Percentiles rank a stretch among this genome's conserved stretches.
These are phyloP conservation scores for Drosophila virilis DNA, from an alignment of 1,140 invertebrate genomes.

Conservation along the genomic window DNA sequence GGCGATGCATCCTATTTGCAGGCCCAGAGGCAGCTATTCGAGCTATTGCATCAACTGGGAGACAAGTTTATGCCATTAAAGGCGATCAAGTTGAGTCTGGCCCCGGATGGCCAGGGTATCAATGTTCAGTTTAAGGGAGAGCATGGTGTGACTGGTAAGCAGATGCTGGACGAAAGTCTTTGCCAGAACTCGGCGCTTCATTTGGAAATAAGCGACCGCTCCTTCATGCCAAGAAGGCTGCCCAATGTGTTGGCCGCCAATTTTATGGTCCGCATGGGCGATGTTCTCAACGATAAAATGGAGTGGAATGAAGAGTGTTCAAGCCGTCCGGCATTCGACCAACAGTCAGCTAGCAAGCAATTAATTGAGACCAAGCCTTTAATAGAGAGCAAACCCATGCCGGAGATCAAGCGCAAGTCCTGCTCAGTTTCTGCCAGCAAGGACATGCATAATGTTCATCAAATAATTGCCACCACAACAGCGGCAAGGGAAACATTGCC, in stretches of 20 bases:
- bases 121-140: slow-evolving; percentile 40
- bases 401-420: background rate
- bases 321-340: background rate
- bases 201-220: slow-evolving; percentile 29
- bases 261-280: slow-evolving; percentile 40
- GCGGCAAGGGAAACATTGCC: background rate
- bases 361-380: background rate
- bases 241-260: slow-evolving; percentile 40
- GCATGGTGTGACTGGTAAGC: background rate
- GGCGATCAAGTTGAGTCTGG: slow-evolving; percentile 27
- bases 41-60: slow-evolving; percentile 38
- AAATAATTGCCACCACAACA: background rate
- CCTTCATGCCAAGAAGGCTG: slow-evolving; percentile 25
- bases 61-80: slow-evolving; percentile 32
- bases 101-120: slow-evolving; percentile 32
- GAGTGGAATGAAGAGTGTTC: background rate
- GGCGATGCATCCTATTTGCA: slow-evolving; percentile 28
- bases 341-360: background rate
- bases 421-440: background rate
- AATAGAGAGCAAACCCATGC: background rate
- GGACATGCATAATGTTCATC: background rate
- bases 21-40: slow-evolving; percentile 30
- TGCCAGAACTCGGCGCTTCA: slow-evolving; percentile 22
- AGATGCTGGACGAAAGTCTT: slow-evolving; percentile 17
- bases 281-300: slow-evolving; percentile 34